Evolutionary conservation across 2,888 invertebrate genomes (phyloP), one percentile per base, ranked within the genome.

Genomic region (Celastrina argiolus): DNA sequence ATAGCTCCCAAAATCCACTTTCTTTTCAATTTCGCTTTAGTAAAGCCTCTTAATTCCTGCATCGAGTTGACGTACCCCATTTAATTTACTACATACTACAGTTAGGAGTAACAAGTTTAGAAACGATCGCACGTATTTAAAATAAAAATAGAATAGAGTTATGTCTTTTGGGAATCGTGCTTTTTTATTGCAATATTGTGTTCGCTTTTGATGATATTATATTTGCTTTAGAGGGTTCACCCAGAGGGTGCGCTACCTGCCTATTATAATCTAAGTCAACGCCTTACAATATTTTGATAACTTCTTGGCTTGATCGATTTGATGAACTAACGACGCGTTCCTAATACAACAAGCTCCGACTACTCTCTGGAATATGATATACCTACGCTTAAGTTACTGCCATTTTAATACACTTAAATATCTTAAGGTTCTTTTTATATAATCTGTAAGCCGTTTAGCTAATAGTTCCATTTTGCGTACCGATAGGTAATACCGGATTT

Each of bases 341-440:
- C 51, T 51, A 51, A 18, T 45, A 45, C 12, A 1, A 26, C 51
- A 12, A 12, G 22, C 51, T 22, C 51, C 51, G 18, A 51, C 26
- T 51, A 2, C 16, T 18, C 45, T 14, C 31, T 36, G 4, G 18
- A 39, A 39, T 12, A 14, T 22, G 34, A 61, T 36, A 18, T 71
- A n/a, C n/a, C n/a, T n/a, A 71, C 68, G 71, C 73, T 72, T 70
- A 68, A 71, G 70, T 74, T 72, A 61, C 56, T 75, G 75, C 74
- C 74, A 75, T 74, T 73, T 74, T 66, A 59, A 18, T 74, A 61
- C 67, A 71, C 68, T 71, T 71, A 65, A 66, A 69, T 72, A 72
- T 69, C 36, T 45, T 69, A 67, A 70, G 63, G 61, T 68, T 70
- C 67, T 65, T 69, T 74, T 56, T 71, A 69, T 58, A 69, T 67